These are phyloP conservation scores for Ypsolopha sequella DNA, from an alignment of 2,888 invertebrate genomes.

Conservation along the genomic window DNA sequence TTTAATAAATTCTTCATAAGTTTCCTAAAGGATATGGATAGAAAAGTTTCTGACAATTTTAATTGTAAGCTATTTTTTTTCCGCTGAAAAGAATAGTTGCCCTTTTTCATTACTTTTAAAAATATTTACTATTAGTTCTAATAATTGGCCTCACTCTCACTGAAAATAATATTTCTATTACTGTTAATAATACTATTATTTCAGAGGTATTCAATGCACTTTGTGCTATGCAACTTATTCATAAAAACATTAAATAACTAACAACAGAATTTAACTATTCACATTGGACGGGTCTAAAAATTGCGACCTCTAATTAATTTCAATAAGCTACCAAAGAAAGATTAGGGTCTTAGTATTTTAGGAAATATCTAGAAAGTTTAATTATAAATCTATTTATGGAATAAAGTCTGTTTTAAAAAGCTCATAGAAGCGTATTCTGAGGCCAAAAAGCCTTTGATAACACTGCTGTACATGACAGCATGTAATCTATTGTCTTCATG, in stretches of 20 bases:
- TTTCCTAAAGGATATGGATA: background rate
- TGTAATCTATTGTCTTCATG: no score
- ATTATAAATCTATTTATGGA: background rate
- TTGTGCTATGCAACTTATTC: constrained; percentile 1
- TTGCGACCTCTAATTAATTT: background rate
- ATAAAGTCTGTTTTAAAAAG: background rate
- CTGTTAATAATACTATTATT: constrained; percentile 1
- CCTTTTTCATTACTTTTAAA: background rate
- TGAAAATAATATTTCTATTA: constrained; percentile 12
- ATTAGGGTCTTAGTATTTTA: background rate
- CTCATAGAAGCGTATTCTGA: background rate
- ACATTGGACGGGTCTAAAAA: background rate
- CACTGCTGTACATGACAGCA: no score
- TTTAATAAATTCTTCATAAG: constrained; percentile 1
- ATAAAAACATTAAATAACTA: constrained; percentile 1
- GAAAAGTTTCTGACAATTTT: no score
- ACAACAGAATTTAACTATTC: background rate
- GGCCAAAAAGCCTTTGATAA: constrained; percentile 8
- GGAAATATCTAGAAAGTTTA: background rate
- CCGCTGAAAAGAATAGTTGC: no score
- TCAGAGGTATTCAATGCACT: constrained; percentile 1
- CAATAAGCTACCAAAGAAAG: background rate
- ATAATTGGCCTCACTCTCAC: constrained; percentile 16
- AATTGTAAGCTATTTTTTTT: no score
- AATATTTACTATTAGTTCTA: constrained; percentile 17